A percentile compares a stretch with the other conserved stretches of the same genome.
Evolutionary conservation across 1,140 invertebrate species (phyloP).

Genomic region (Idris sp.): DNA sequence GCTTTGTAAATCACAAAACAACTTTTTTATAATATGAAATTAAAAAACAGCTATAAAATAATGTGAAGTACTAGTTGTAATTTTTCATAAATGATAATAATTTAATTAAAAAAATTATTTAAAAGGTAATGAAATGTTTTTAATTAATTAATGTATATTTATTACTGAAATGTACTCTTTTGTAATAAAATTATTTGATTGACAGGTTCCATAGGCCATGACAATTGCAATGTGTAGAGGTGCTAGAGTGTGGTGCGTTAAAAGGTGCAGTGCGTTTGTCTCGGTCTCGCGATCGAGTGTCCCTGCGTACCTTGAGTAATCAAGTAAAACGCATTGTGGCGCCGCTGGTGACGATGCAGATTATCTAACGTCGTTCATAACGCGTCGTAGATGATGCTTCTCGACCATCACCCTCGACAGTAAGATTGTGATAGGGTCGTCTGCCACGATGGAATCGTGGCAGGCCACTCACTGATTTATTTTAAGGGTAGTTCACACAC

Average conservation of each 20-base stretch:
- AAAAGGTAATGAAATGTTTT: too few species aligned
- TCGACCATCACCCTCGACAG: slow-evolving; percentile 62
- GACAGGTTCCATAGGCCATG: slow-evolving; percentile 87
- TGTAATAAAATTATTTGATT: slow-evolving; percentile 16
- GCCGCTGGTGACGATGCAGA: slow-evolving; percentile 63
- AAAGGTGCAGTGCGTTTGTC: slow-evolving; percentile 70
- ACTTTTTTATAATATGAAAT: too few species aligned
- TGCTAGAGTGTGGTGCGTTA: slow-evolving; percentile 76
- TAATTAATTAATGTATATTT: too few species aligned
- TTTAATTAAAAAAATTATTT: too few species aligned
- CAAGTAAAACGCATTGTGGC: slow-evolving; percentile 54
- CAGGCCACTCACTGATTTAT: slow-evolving; percentile 68
- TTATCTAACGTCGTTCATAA: slow-evolving; percentile 66
- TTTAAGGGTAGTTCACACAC: slow-evolving; percentile 70
- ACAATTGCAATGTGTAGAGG: slow-evolving; percentile 83
- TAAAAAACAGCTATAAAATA: too few species aligned
- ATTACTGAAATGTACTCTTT: too few species aligned
- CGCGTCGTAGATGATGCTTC: slow-evolving; percentile 63
- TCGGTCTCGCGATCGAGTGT: slow-evolving; percentile 55
- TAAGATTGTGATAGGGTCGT: slow-evolving; percentile 75
- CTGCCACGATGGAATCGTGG: slow-evolving; percentile 59
- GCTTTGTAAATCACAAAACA: too few species aligned
- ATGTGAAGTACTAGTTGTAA: too few species aligned
- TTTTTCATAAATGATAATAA: too few species aligned
- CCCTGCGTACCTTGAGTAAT: slow-evolving; percentile 61